Percentiles rank a stretch among this genome's conserved stretches.
Conservation (phyloP, 2,888 invertebrate genomes). For the Aproaerema taeniolella region DNA sequence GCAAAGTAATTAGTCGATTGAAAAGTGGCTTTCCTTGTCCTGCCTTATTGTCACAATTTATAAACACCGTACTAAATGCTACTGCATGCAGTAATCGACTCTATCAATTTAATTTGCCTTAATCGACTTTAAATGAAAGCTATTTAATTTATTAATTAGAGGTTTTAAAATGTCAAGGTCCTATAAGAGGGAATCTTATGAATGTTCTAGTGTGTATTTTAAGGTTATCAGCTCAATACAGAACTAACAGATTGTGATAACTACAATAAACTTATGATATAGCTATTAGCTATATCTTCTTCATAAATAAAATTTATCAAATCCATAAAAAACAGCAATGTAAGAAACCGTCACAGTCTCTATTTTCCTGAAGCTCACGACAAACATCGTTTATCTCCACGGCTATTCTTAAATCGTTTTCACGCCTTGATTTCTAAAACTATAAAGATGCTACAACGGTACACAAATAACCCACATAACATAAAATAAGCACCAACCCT, state of each 20-base stretch:
- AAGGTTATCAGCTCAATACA: no score
- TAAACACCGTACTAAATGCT: slow-evolving; percentile 35
- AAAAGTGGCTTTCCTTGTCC: slow-evolving; percentile 63
- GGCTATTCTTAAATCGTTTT: slow-evolving; percentile 54
- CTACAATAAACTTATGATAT: no score
- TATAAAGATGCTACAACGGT: slow-evolving; percentile 57
- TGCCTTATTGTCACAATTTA: slow-evolving; percentile 45
- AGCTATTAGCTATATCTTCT: no score
- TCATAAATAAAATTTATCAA: no score
- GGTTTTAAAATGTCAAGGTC: slow-evolving; percentile 9
- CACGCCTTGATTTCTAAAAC: slow-evolving; percentile 44
- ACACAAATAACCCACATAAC: slow-evolving; percentile 56
- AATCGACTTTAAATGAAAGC: slow-evolving; percentile 23
- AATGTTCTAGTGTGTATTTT: no score
- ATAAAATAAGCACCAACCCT: slow-evolving; percentile 39
- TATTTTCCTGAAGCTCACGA: no score
- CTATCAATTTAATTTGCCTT: slow-evolving; percentile 22
- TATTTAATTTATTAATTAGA: slow-evolving; percentile 5
- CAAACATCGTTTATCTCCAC: no score
- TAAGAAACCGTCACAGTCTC: no score
- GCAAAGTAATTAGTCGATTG: slow-evolving; percentile 61
- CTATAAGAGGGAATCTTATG: no score
- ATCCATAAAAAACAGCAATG: no score
- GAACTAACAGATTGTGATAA: no score
- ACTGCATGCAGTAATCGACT: slow-evolving; percentile 24